Conservation (phyloP, 1,140 invertebrate genomes). For the Papilio aristodemus region DNA sequence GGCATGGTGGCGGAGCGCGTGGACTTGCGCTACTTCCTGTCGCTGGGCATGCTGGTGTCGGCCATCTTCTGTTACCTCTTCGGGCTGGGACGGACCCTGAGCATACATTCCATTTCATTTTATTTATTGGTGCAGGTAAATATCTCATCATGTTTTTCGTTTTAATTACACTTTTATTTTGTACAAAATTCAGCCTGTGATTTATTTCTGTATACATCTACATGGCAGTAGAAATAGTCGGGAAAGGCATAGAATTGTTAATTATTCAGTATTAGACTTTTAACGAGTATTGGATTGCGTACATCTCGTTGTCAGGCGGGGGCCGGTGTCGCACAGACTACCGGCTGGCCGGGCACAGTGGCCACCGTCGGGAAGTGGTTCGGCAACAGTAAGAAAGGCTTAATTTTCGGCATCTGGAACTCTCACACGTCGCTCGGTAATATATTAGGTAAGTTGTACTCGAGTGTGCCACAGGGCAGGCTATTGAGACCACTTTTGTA, state of each 20-base stretch:
- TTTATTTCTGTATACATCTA: too few species aligned
- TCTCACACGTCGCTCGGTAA: conserved; percentile 98
- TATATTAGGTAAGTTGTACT: conserved; percentile 85
- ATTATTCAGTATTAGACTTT: too few species aligned
- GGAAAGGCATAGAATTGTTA: too few species aligned
- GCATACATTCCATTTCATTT: conserved; percentile 92
- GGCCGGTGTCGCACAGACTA: conserved; percentile 93
- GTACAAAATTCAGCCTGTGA: too few species aligned
- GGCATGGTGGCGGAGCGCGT: conserved; percentile 96
- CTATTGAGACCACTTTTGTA: neutral
- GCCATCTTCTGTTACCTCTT: conserved; percentile 94
- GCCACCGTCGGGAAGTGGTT: conserved; percentile 97
- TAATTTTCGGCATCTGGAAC: conserved; percentile 98
- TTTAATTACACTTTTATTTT: too few species aligned
- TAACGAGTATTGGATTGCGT: conserved; percentile 16
- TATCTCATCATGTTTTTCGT: too few species aligned
- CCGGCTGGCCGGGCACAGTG: conserved; percentile 94
- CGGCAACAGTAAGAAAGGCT: conserved; percentile 92
- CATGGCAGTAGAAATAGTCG: too few species aligned
- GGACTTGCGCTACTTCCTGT: conserved; percentile 94
- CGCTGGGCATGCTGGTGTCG: conserved; percentile 94
- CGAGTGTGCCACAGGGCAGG: conserved; percentile 33
- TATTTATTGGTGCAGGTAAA: conserved; percentile 93
- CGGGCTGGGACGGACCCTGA: conserved; percentile 90
- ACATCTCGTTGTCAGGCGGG: conserved; percentile 82